A percentile compares a stretch with the other conserved stretches of the same genome.
phyloP scores from a whole-genome alignment of 2,797 vertebrate genomes.

The Botia kubotai region DNA sequence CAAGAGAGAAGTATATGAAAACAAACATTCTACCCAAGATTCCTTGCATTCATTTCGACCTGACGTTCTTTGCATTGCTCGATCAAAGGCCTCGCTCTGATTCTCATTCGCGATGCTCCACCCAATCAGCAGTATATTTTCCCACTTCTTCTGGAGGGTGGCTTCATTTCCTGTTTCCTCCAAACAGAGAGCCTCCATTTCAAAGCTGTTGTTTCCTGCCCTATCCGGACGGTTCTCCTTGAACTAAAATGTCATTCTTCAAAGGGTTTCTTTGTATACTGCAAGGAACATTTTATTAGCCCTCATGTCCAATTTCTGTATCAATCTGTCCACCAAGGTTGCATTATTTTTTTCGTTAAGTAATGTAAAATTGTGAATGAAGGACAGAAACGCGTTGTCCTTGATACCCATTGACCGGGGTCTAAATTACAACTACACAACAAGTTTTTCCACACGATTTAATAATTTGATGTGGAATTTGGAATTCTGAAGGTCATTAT shows the following conservation, averaged over 20 bases:
- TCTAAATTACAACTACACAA: neutral
- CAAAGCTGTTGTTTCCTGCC: constrained; percentile 67
- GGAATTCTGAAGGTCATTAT: constrained; percentile 7
- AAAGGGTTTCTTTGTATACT: constrained; percentile 56
- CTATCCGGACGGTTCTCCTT: constrained; percentile 62
- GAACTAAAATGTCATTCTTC: constrained; percentile 69
- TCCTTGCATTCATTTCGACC: constrained; percentile 41
- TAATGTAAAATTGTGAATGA: neutral
- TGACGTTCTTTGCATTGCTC: constrained; percentile 30
- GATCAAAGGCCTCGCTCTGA: constrained; percentile 41
- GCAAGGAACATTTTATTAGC: constrained; percentile 59
- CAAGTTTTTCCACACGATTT: neutral
- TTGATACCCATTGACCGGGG: constrained; percentile 16
- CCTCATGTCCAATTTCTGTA: constrained; percentile 55
- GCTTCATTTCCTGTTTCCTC: constrained; percentile 50
- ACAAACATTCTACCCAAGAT: constrained; percentile 31
- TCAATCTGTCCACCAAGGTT: constrained; percentile 28
- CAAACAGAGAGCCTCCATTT: constrained; percentile 61
- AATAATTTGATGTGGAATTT: constrained; percentile 7
- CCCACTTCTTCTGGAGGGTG: constrained; percentile 53
- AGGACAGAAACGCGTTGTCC: neutral
- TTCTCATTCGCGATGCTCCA: constrained; percentile 24
- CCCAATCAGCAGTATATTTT: constrained; percentile 58
- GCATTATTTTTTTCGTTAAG: constrained; percentile 24
- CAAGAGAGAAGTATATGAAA: constrained; percentile 23